These are phyloP conservation scores for Notodonta dromedarius DNA, from an alignment of 2,888 invertebrate genomes.

Conservation along the genomic window DNA sequence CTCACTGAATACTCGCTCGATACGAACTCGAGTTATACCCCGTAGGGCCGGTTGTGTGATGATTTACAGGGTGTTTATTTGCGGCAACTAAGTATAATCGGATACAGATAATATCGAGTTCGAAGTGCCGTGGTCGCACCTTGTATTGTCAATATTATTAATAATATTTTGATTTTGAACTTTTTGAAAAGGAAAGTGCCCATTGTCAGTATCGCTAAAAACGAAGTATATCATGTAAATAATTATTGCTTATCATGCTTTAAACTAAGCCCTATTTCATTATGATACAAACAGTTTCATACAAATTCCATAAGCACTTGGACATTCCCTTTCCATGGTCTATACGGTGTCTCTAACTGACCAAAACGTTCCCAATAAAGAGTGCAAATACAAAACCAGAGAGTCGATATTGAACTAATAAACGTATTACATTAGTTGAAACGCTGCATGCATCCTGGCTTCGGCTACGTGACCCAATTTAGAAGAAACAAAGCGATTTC, in stretches of 20 bases:
- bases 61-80: constrained; percentile 1
- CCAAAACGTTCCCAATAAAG: constrained; percentile 13
- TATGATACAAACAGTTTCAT: too few species aligned
- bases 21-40: neutral
- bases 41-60: neutral
- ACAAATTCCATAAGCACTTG: too few species aligned
- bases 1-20: neutral
- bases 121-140: neutral
- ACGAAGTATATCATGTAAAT: too few species aligned
- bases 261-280: too few species aligned
- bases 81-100: neutral
- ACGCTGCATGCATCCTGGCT: constrained; percentile 58
- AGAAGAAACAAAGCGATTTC: constrained; percentile 69
- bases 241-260: too few species aligned
- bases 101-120: neutral
- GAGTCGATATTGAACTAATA: constrained; percentile 47
- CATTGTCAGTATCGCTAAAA: too few species aligned
- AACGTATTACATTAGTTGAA: constrained; percentile 59
- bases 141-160: too few species aligned
- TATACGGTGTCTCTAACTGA: neutral
- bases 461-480: constrained; percentile 74
- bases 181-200: too few species aligned
- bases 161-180: too few species aligned
- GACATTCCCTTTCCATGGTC: too few species aligned
- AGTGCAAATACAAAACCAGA: constrained; percentile 26